Base-by-base conservation (phyloP, 2,797 vertebrate species). In the Alauda arvensis region DNA sequence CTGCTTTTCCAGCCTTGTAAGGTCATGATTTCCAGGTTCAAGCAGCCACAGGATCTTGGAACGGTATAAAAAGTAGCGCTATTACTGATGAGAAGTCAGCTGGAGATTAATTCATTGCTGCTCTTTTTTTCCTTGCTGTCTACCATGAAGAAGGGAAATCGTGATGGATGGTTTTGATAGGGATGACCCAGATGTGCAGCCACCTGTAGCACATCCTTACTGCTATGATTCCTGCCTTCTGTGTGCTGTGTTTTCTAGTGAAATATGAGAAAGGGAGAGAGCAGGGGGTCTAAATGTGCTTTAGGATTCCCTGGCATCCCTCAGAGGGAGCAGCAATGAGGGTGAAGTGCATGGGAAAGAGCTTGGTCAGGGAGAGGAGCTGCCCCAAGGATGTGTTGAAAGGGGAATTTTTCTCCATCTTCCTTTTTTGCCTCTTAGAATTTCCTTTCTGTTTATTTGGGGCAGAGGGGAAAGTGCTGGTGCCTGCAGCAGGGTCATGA, bases 391-490 rank as follows among this genome's bases (percentile, higher is more conserved):
- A 10, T 0, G 0, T 29, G n/a, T 19, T 83, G 40, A 20, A 18
- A 48, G 52, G 25, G 13, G 34, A 6, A 12, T 20, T 46, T 67
- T 71, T 68, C 21, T 62, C 17, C 18, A 2, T 74, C 62, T 85
- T 53, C 25, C 9, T 46, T 48, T 46, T 57, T 33, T 19, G 14
- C 56, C 43, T 78, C 52, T 43, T 40, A 59, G 68, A 61, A 42
- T 48, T 34, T 62, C 20, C 12, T 56, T 6, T 71, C 23, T 76
- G 0, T 77, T 70, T 43, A 3, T 29, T 75, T 82, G 43, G 43
- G 31, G 12, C 6, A 5, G 3, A 12, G 6, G 19, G 4, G 2
- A 4, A n/a, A 21, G 18, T 2, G 3, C 28, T 62, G 53, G 25
- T 1, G 1, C 28, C 25, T 63, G 5, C 43, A 43, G 15, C 18